Conservation (phyloP, 2,888 invertebrate genomes). For the Conus canariensis region DNA sequence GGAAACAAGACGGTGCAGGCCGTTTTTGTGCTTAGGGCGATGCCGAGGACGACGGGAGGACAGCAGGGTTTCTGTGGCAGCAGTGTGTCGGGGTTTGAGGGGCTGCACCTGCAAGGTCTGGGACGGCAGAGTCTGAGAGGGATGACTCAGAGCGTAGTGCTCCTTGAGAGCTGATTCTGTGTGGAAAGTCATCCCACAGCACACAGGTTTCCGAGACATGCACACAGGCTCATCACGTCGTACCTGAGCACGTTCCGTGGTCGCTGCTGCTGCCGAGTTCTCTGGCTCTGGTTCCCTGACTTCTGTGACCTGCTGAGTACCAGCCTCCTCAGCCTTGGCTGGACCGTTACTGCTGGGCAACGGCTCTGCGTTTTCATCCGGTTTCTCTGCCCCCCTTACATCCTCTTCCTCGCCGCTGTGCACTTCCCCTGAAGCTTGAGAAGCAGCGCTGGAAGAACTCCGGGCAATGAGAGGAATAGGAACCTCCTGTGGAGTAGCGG, state of each 20-base stretch:
- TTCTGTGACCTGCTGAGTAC: not conserved
- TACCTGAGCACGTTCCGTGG: not conserved
- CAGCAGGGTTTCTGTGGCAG: constrained; percentile 89
- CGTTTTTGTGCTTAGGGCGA: constrained; percentile 86
- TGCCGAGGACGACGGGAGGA: constrained; percentile 89
- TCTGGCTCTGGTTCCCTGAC: not conserved
- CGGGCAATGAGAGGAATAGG: not conserved
- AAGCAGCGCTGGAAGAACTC: not conserved
- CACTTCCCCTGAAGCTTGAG: not conserved
- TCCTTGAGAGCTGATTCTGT: constrained; percentile 82
- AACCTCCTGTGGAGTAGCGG: not conserved
- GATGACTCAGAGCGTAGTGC: constrained; percentile 87
- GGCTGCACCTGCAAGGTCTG: constrained; percentile 82
- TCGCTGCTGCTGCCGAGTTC: not conserved
- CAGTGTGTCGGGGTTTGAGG: constrained; percentile 58
- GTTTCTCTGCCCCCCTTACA: not conserved
- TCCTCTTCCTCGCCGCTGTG: not conserved
- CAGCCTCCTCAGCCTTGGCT: not conserved
- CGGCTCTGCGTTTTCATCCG: not conserved
- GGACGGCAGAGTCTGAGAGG: constrained; percentile 84
- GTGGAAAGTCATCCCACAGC: constrained; percentile 43
- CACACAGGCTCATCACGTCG: constrained; percentile 15
- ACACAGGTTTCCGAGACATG: constrained; percentile 34
- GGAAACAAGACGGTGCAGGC: constrained; percentile 78
- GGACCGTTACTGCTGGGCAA: not conserved